Conservation (phyloP, 2,888 invertebrate genomes). For the Rhodophaea formosa region DNA sequence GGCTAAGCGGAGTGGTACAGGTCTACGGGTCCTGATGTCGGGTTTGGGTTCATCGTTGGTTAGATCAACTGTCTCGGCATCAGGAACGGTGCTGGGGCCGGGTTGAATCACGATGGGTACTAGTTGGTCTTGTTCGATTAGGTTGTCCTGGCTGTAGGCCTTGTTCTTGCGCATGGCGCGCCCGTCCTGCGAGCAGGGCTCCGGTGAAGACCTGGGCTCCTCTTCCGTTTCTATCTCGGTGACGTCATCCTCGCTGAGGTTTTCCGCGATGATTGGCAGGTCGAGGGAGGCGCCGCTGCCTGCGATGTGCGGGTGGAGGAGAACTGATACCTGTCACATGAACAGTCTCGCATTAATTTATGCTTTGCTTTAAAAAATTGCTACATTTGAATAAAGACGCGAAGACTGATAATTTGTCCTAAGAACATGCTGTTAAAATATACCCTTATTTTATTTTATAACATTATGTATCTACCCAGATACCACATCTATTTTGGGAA, state of each 20-base stretch:
- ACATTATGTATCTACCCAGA: too few species aligned
- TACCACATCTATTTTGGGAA: too few species aligned
- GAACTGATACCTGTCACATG: conserved; percentile 55
- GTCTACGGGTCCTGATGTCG: conserved; percentile 32
- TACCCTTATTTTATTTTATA: too few species aligned
- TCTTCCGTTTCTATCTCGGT: conserved; percentile 42
- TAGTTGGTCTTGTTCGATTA: conserved; percentile 38
- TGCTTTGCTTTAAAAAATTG: too few species aligned
- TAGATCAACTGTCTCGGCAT: conserved; percentile 23
- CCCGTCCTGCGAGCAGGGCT: conserved; percentile 22
- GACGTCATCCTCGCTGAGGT: conserved; percentile 48
- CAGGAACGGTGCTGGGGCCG: conserved; percentile 40
- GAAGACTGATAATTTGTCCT: too few species aligned
- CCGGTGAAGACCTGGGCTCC: conserved; percentile 23
- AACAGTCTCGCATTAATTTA: not conserved
- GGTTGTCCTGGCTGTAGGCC: conserved; percentile 51
- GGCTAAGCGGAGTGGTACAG: conserved; percentile 30
- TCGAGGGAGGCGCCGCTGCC: conserved; percentile 60
- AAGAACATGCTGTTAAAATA: too few species aligned
- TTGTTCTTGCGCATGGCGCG: conserved; percentile 37
- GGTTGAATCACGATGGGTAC: conserved; percentile 35
- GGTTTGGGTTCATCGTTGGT: conserved; percentile 28
- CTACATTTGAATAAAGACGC: too few species aligned
- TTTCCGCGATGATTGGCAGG: conserved; percentile 60
- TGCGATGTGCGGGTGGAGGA: conserved; percentile 60